Percentiles rank a stretch among this genome's conserved stretches.
phyloP scores from a whole-genome alignment of 2,113 vertebrate genomes.

The Clarias macrocephalus region DNA sequence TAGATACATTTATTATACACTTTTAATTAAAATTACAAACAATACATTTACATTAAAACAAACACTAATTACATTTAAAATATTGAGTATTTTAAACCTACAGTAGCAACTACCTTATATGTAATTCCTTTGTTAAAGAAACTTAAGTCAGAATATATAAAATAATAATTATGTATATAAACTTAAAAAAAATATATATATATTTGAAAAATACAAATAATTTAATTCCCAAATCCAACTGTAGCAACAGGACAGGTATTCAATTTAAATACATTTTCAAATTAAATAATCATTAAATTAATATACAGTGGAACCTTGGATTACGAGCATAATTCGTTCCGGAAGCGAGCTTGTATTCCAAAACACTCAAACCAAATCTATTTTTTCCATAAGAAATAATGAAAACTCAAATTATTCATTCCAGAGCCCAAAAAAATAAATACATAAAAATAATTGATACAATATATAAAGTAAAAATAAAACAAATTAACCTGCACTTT shows the following conservation, averaged over 20 bases:
- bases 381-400: too few species aligned
- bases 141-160: neutral
- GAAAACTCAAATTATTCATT: too few species aligned
- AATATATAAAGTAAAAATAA: too few species aligned
- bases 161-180: too few species aligned
- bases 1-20: neutral
- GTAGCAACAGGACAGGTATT: too few species aligned
- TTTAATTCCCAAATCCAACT: neutral
- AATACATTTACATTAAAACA: neutral
- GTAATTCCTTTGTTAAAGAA: neutral
- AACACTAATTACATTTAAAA: neutral
- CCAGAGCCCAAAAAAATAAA: too few species aligned
- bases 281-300: neutral
- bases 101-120: neutral
- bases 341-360: too few species aligned
- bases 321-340: too few species aligned
- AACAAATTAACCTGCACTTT: too few species aligned
- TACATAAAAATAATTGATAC: too few species aligned
- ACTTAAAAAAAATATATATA: neutral
- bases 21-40: neutral
- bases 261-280: neutral
- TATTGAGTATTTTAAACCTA: neutral
- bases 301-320: too few species aligned
- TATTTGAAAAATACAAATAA: neutral
- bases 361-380: too few species aligned